These are phyloP conservation scores for Pseudoatta argentina DNA, from an alignment of 1,140 invertebrate genomes.

Conservation along the genomic window DNA sequence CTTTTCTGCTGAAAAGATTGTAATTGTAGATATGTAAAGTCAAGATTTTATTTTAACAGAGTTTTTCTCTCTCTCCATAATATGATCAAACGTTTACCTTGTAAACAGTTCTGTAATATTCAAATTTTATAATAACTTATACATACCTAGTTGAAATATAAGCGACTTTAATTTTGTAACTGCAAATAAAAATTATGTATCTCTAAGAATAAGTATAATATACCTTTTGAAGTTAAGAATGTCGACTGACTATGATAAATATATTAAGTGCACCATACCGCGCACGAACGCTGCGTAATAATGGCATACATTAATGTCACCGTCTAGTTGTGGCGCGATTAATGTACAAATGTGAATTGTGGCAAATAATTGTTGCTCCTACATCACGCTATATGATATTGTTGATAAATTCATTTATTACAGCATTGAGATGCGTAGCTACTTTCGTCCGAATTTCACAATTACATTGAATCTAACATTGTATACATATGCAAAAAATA, in stretches of 20 bases:
- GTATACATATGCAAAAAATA: not conserved
- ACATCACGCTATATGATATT: conserved; percentile 20
- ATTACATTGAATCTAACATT: conserved; percentile 38
- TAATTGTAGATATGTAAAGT: conserved; percentile 2
- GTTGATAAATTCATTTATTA: conserved; percentile 30
- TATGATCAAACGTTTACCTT: not conserved
- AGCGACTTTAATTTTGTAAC: not conserved
- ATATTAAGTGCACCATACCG: conserved; percentile 2
- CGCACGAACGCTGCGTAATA: conserved; percentile 5
- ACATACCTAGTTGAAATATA: not conserved
- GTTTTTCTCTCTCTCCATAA: not conserved
- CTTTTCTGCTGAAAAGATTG: not conserved
- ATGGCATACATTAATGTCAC: conserved; percentile 44
- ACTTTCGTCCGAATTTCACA: conserved; percentile 4
- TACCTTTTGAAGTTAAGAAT: not conserved
- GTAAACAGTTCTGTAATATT: not conserved
- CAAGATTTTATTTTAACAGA: not conserved
- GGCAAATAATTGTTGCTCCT: conserved; percentile 40
- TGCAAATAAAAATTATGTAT: not conserved
- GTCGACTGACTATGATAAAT: conserved; percentile 4
- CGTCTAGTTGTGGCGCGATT: conserved; percentile 24
- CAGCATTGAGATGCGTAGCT: not conserved
- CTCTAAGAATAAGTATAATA: not conserved
- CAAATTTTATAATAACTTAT: not conserved
- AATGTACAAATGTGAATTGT: conserved; percentile 19